These are phyloP conservation scores for Trichopoda pennipes DNA, from an alignment of 2,888 invertebrate species.

Conservation along the genomic window DNA sequence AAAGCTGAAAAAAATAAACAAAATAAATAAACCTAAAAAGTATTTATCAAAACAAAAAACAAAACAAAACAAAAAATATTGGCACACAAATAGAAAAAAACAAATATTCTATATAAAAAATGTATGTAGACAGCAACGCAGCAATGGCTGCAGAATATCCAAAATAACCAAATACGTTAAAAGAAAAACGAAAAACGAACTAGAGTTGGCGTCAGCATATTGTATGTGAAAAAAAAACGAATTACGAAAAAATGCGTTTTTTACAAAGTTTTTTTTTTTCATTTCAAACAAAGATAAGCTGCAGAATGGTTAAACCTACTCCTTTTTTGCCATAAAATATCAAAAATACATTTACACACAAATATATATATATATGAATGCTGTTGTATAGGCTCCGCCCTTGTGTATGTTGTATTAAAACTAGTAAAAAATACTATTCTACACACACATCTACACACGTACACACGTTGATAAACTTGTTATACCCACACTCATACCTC, in stretches of 20 bases:
- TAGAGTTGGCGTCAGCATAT: conserved; percentile 62
- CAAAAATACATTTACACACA: background rate
- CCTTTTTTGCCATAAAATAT: conserved; percentile 44
- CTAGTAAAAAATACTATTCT: conserved; percentile 51
- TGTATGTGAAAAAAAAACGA: conserved; percentile 48
- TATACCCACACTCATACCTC: conserved; percentile 42
- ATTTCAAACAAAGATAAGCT: conserved; percentile 53
- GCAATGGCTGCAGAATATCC: conserved; percentile 61
- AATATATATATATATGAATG: background rate
- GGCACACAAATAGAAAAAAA: conserved; percentile 28
- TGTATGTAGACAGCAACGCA: conserved; percentile 26
- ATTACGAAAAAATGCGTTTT: conserved; percentile 65
- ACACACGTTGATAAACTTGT: conserved; percentile 12
- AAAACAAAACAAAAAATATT: no score
- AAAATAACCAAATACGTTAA: conserved; percentile 55
- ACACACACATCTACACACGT: conserved; percentile 32
- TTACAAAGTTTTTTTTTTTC: conserved; percentile 31
- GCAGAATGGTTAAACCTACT: conserved; percentile 66
- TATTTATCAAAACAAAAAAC: conserved; percentile 30
- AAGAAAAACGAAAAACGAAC: conserved; percentile 17
- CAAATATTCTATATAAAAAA: conserved; percentile 37
- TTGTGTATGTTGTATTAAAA: conserved; percentile 32
- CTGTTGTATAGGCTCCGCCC: conserved; percentile 64
- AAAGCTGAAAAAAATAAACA: conserved; percentile 21
- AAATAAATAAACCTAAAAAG: conserved; percentile 52